Evolutionary conservation across 1,140 invertebrate genomes (phyloP).

Genomic region (Mycetomoellerius zeteki): DNA sequence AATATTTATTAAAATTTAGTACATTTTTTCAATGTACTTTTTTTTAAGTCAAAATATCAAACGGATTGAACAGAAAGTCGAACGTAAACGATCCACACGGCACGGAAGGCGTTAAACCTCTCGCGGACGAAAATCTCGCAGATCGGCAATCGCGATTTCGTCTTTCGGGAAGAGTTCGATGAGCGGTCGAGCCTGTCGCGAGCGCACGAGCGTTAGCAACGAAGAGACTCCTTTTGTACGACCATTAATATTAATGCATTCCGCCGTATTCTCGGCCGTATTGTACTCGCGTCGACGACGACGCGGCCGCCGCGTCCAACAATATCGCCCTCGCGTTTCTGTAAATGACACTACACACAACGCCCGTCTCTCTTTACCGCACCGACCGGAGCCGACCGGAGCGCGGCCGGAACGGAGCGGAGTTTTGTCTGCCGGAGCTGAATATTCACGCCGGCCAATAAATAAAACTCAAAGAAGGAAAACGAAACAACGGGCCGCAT

Average conservation of each 20-base stretch:
- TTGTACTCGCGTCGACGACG: slow-evolving; percentile 75
- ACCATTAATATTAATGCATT: slow-evolving; percentile 83
- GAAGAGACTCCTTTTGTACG: slow-evolving; percentile 60
- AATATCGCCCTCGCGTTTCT: slow-evolving; percentile 65
- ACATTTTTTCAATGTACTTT: too few relatives aligned
- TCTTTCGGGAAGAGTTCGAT: slow-evolving; percentile 48
- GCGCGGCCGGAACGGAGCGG: slow-evolving; percentile 53
- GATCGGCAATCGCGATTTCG: slow-evolving; percentile 33
- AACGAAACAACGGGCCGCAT: slow-evolving; percentile 71
- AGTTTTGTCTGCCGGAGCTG: slow-evolving; percentile 71
- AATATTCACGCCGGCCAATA: slow-evolving; percentile 78
- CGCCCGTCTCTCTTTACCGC: background rate
- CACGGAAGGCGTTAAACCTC: too few relatives aligned
- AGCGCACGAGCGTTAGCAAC: slow-evolving; percentile 66
- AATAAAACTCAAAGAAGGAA: slow-evolving; percentile 75
- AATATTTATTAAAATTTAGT: too few relatives aligned
- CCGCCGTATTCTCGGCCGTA: slow-evolving; percentile 72
- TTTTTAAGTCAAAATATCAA: too few relatives aligned
- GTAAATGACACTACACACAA: slow-evolving; percentile 22
- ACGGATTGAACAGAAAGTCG: too few relatives aligned
- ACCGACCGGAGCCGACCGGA: background rate
- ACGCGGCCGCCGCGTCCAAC: slow-evolving; percentile 65
- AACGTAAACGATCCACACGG: too few relatives aligned
- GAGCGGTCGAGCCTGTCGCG: slow-evolving; percentile 65
- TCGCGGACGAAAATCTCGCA: background rate